These are phyloP conservation scores for Apteryx mantelli DNA, from an alignment of 2,113 vertebrate genomes.

Conservation along the genomic window DNA sequence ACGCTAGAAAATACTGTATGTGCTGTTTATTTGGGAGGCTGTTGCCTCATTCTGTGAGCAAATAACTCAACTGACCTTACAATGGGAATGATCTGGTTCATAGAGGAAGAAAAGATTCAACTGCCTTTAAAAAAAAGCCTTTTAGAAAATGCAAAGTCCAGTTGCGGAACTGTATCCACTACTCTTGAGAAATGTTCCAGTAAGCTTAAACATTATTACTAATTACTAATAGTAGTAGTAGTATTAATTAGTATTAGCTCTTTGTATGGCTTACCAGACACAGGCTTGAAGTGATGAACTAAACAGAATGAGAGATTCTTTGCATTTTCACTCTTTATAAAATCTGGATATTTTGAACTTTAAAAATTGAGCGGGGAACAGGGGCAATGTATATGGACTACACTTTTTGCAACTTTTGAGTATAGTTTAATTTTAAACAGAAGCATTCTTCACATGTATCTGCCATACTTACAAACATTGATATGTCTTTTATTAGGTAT, in stretches of 20 bases:
- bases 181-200: neutral
- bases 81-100: neutral
- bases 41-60: neutral
- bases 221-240: neutral
- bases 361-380: fast-evolving
- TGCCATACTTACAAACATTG: neutral
- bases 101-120: neutral
- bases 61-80: neutral
- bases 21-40: neutral
- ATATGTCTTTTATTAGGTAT: neutral
- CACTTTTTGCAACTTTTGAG: neutral
- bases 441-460: neutral
- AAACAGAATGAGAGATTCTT: neutral
- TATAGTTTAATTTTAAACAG: neutral
- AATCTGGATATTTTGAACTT: neutral
- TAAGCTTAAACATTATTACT: neutral
- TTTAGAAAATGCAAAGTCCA: neutral
- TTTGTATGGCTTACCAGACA: neutral
- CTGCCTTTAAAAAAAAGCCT: neutral
- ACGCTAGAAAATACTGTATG: neutral
- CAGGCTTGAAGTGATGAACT: neutral
- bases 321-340: neutral
- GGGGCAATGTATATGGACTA: neutral
- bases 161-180: neutral
- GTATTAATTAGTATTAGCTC: neutral